A percentile compares a stretch with the other conserved stretches of the same genome.
Evolutionary conservation across 1,140 invertebrate genomes (phyloP).

Genomic region (Drosophila rufa): DNA sequence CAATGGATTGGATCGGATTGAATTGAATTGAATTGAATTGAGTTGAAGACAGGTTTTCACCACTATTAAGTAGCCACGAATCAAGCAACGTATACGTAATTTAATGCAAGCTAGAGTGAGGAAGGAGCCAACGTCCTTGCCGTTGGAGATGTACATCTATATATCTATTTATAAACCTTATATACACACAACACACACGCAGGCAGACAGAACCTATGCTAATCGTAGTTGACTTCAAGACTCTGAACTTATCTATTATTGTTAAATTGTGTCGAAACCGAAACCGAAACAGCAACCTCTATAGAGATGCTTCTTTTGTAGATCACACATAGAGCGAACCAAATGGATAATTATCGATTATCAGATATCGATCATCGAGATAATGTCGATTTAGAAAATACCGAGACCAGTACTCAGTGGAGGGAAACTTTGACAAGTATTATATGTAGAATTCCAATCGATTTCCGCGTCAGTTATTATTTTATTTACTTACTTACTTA

Average conservation of each 20-base stretch:
- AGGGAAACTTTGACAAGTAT: slow-evolving; percentile 75
- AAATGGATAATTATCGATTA: slow-evolving; percentile 41
- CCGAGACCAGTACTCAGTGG: slow-evolving; percentile 77
- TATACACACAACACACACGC: slow-evolving; percentile 1
- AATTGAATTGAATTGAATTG: slow-evolving; percentile 6
- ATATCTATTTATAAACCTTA: slow-evolving; percentile 44
- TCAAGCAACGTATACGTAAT: slow-evolving; percentile 53
- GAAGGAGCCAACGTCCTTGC: slow-evolving; percentile 38
- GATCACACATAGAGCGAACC: slow-evolving; percentile 33
- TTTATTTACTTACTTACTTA: slow-evolving; percentile 58
- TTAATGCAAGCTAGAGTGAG: slow-evolving; percentile 35
- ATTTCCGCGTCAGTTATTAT: slow-evolving; percentile 41
- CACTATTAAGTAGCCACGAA: slow-evolving; percentile 37
- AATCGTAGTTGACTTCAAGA: slow-evolving; percentile 71
- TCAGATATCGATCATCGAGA: background rate
- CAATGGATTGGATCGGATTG: slow-evolving; percentile 1
- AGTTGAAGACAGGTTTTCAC: slow-evolving; percentile 37
- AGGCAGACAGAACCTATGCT: slow-evolving; percentile 29
- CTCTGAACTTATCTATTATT: slow-evolving; percentile 62
- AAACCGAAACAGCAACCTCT: slow-evolving; percentile 60
- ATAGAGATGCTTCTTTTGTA: slow-evolving; percentile 67
- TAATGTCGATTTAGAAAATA: slow-evolving; percentile 47
- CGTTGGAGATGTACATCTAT: slow-evolving; percentile 43
- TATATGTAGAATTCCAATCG: slow-evolving; percentile 80
- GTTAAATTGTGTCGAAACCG: slow-evolving; percentile 62